Base-by-base conservation (phyloP, 2,888 invertebrate genomes). In the Brenthis hecate region DNA sequence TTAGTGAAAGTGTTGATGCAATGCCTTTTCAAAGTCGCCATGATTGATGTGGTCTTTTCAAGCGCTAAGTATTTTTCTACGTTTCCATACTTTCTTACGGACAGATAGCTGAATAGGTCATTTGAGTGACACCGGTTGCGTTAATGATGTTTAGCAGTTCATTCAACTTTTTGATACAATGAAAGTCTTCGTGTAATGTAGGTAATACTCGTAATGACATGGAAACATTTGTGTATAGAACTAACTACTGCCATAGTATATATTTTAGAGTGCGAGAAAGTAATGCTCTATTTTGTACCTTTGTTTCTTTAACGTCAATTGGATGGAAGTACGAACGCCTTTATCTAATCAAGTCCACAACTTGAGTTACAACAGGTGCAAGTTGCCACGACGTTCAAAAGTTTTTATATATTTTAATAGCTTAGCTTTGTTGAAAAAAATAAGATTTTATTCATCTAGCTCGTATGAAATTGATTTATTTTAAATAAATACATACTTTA, bases 1-100 rank as follows among this genome's bases (percentile, higher is more conserved):
- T 72, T 73, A 84, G 87, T 83, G 87, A 89, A 88, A 88, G 88
- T 88, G 80, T 84, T 80, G 80, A 84, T 83, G 82, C 80, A 80
- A 79, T 77, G 78, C 78, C 78, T 82, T 81, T 85, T 81, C 82
- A 85, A 79, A 79, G 76, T 76, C 75, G 74, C 73, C 71, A 79
- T 89, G 90, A 91, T 90, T 89, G 85, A 90, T 89, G 88, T 78
- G 70, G 75, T 74, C 82, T 81, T 87, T 88, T 87, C 84, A 87
- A 77, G 80, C 79, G 78, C 77, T 73, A 57, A 66, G 77, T 77
- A 79, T 81, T 82, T 83, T 82, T 81, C 74, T 74, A 74, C 76
- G 73, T 76, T 78, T 77, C 77, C 84, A 78, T 80, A 78, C 78
- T 79, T 81, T 78, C 58, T 68, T 70, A 53, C 68, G 19, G 58